Evolutionary conservation across 1,140 invertebrate genomes (phyloP).

Genomic region (Aphelenchoides besseyi): DNA sequence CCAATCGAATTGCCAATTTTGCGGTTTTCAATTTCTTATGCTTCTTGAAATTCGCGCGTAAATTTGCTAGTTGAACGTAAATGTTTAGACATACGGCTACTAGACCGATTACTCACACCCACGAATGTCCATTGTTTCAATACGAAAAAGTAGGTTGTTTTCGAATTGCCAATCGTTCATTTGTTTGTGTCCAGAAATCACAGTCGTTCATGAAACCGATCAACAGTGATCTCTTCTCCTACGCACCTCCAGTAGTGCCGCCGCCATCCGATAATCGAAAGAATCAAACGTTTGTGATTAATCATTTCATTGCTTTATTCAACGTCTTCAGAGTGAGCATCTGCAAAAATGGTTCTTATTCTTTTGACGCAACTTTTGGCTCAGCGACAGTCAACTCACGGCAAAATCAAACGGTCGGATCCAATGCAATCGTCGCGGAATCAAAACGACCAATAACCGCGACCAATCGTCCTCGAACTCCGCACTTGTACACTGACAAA

Average conservation of each 20-base stretch:
- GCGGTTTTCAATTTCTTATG: no score
- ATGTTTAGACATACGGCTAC: no score
- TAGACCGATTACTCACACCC: no score
- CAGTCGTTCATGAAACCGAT: no score
- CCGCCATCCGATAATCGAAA: neutral
- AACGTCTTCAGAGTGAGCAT: neutral
- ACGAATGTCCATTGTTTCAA: no score
- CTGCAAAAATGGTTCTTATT: no score
- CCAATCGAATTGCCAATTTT: no score
- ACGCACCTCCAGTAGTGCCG: neutral
- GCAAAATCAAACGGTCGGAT: constrained; percentile 4
- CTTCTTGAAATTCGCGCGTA: no score
- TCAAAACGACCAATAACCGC: neutral
- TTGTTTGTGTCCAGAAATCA: no score
- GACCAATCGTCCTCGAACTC: neutral
- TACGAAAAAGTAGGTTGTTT: no score
- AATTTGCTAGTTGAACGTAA: no score
- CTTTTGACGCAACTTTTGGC: neutral
- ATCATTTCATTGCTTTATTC: constrained; percentile 3
- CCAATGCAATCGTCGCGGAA: neutral
- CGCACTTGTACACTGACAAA: neutral
- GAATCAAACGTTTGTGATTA: neutral
- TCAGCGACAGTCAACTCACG: neutral
- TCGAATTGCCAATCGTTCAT: no score
- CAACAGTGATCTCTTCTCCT: neutral